These are phyloP conservation scores for Lacanobia oleracea DNA, from an alignment of 2,888 invertebrate species.

Conservation along the genomic window DNA sequence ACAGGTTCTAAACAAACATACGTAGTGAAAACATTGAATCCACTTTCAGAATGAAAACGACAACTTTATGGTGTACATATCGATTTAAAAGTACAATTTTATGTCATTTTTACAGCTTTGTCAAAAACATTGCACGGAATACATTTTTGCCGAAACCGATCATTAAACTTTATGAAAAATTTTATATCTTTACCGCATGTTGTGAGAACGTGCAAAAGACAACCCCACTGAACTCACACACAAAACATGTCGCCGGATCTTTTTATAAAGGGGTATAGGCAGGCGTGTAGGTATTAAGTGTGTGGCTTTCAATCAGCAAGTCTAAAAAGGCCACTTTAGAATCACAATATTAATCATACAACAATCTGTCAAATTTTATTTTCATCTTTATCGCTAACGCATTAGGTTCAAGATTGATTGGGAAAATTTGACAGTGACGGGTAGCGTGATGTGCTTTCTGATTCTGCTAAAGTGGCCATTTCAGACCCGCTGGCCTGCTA, in stretches of 20 bases:
- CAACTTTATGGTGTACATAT: constrained; percentile 14
- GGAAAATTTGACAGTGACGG: too few species aligned
- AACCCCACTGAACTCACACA: not conserved
- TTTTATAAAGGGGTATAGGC: not conserved
- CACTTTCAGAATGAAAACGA: constrained; percentile 4
- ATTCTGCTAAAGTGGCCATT: too few species aligned
- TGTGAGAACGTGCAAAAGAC: not conserved
- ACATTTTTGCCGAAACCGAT: constrained; percentile 1
- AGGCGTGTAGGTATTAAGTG: not conserved
- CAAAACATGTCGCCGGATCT: not conserved
- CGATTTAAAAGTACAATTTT: constrained; percentile 39
- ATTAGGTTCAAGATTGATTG: too few species aligned
- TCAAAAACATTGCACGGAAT: constrained; percentile 45
- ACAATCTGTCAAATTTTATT: too few species aligned
- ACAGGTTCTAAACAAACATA: not conserved
- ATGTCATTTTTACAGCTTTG: constrained; percentile 44
- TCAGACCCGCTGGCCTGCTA: too few species aligned
- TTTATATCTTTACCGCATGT: constrained; percentile 10
- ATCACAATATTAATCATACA: too few species aligned
- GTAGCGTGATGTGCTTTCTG: too few species aligned
- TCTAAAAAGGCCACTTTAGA: too few species aligned
- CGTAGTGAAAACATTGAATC: not conserved
- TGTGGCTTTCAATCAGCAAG: not conserved
- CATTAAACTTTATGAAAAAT: not conserved
- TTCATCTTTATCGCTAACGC: too few species aligned